These are phyloP conservation scores for Geophilus truncorum DNA, from an alignment of 2,888 invertebrate species.

Conservation along the genomic window DNA sequence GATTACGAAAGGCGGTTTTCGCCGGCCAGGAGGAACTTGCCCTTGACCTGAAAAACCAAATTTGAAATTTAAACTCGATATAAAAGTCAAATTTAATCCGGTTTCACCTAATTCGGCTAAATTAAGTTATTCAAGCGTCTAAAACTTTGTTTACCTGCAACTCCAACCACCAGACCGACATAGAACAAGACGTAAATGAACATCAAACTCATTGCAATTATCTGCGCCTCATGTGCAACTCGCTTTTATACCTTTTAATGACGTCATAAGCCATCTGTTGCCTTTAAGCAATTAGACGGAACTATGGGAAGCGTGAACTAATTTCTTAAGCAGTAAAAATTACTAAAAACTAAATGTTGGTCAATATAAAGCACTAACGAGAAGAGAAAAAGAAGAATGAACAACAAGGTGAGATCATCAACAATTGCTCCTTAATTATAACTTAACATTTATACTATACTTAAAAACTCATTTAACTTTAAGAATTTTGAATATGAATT, in stretches of 20 bases:
- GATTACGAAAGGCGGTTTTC: slow-evolving; percentile 30
- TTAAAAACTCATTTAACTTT: too few relatives aligned
- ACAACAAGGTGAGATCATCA: neutral
- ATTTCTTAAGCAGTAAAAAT: neutral
- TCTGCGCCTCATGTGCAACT: neutral
- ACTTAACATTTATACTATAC: neutral
- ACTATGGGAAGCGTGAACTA: neutral
- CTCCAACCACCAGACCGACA: neutral
- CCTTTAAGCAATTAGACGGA: neutral
- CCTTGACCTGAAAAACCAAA: slow-evolving; percentile 28
- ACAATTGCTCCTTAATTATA: neutral
- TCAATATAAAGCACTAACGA: neutral
- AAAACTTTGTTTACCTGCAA: neutral
- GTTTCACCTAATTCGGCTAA: neutral
- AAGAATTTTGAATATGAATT: too few relatives aligned
- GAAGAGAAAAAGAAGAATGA: neutral
- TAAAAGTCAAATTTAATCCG: neutral
- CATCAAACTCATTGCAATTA: neutral
- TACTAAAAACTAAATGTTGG: neutral
- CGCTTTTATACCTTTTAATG: neutral
- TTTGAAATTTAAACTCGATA: neutral
- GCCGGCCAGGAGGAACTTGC: slow-evolving; percentile 29
- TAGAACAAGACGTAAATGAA: neutral
- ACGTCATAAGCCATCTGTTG: neutral
- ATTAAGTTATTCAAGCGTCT: neutral